Conservation (phyloP, 2,797 vertebrate genomes). For the Mormyrops attenuatus region DNA sequence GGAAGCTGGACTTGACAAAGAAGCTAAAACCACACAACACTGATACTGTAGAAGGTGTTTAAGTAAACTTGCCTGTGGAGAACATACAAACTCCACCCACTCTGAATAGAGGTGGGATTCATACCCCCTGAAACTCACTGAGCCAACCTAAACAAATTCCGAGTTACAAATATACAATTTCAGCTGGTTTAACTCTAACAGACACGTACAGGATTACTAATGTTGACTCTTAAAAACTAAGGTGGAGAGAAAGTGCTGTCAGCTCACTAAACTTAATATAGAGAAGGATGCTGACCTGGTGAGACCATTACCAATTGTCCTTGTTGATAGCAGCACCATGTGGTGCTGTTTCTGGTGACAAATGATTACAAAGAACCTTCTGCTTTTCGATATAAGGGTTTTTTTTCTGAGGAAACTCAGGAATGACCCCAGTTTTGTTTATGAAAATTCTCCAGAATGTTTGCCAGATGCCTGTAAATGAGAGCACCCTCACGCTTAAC, state of each 20-base stretch:
- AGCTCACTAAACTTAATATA: not conserved
- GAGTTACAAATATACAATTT: not conserved
- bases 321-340: not conserved
- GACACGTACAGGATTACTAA: not conserved
- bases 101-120: not conserved
- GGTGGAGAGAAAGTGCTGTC: not conserved
- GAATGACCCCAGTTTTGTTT: not conserved
- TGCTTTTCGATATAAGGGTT: not conserved
- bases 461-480: not conserved
- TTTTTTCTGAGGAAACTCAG: not conserved
- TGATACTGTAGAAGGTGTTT: not conserved
- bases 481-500: slow-evolving; percentile 9
- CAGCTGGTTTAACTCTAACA: not conserved
- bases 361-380: not conserved
- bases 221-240: not conserved
- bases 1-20: not conserved
- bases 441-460: not conserved
- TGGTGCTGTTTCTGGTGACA: not conserved
- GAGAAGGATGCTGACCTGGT: not conserved
- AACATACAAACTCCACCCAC: not conserved
- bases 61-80: not conserved
- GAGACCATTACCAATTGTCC: not conserved
- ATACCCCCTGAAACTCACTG: not conserved
- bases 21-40: not conserved
- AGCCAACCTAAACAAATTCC: not conserved